These are phyloP conservation scores for Chaetops frenatus DNA, from an alignment of 2,113 vertebrate genomes.

Conservation along the genomic window DNA sequence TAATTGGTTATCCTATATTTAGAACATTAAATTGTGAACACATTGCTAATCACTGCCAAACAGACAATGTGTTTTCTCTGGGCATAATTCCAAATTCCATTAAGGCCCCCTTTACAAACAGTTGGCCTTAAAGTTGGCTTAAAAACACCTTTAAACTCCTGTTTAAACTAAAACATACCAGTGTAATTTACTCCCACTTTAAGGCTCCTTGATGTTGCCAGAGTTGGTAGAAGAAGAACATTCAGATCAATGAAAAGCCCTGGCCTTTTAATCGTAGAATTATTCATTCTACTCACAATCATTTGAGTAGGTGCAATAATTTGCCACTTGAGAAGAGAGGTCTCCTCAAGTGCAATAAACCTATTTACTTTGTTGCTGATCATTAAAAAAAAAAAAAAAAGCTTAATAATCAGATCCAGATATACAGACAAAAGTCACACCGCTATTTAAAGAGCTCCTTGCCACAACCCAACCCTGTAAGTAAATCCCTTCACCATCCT, in stretches of 20 bases:
- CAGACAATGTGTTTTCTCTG: neutral
- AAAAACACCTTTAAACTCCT: slow-evolving; percentile 19
- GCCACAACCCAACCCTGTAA: neutral
- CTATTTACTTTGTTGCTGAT: slow-evolving; percentile 12
- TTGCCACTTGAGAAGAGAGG: neutral
- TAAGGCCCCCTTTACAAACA: neutral
- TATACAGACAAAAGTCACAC: neutral
- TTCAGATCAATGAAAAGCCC: neutral
- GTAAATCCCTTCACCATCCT: neutral
- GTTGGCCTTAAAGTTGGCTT: neutral
- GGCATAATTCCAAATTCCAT: slow-evolving; percentile 19
- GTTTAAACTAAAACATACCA: slow-evolving; percentile 26
- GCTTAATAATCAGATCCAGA: neutral
- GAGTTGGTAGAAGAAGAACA: neutral
- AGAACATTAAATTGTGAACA: neutral
- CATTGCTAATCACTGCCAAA: neutral
- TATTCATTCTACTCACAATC: neutral
- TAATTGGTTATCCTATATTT: neutral
- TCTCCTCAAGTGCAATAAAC: slow-evolving; percentile 3
- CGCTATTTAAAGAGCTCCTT: neutral
- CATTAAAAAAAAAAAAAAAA: neutral
- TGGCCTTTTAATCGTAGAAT: neutral
- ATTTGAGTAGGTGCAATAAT: neutral
- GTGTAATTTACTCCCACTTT: slow-evolving; percentile 1
- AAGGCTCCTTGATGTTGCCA: neutral